phyloP scores from a whole-genome alignment of 1,140 invertebrate species.

The Limonius californicus region DNA sequence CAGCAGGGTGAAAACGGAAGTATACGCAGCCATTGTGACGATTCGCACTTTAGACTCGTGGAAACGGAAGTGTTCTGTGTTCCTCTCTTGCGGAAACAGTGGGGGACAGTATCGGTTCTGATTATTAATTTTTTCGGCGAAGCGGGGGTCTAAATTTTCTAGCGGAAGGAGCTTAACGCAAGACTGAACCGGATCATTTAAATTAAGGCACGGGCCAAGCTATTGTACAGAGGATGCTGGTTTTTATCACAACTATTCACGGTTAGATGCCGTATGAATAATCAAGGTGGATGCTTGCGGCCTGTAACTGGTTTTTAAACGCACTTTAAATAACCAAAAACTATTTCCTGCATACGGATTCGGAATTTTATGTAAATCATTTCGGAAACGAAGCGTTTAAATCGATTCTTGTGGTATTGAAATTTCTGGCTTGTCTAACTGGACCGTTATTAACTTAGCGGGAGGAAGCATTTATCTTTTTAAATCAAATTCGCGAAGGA shows the following conservation, averaged over 20 bases:
- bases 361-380: no score
- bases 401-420: no score
- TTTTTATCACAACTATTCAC: background rate
- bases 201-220: background rate
- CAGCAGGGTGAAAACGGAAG: background rate
- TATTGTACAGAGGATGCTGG: background rate
- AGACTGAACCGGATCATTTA: background rate
- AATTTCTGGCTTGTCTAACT: no score
- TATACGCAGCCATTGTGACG: background rate
- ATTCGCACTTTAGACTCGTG: background rate
- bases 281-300: background rate
- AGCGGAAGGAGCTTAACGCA: background rate
- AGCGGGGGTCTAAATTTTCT: background rate
- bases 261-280: background rate
- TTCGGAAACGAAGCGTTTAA: no score
- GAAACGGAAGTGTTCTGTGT: constrained; percentile 1
- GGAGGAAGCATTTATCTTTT: no score
- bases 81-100: background rate
- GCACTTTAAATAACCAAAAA: no score
- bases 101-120: background rate
- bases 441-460: no score
- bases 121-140: background rate
- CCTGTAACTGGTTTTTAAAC: background rate
- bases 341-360: no score
- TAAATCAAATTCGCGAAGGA: no score